Percentiles rank a stretch among this genome's conserved stretches.
Conservation (phyloP, 2,797 vertebrate genomes). For the Enteromius argenteus region DNA sequence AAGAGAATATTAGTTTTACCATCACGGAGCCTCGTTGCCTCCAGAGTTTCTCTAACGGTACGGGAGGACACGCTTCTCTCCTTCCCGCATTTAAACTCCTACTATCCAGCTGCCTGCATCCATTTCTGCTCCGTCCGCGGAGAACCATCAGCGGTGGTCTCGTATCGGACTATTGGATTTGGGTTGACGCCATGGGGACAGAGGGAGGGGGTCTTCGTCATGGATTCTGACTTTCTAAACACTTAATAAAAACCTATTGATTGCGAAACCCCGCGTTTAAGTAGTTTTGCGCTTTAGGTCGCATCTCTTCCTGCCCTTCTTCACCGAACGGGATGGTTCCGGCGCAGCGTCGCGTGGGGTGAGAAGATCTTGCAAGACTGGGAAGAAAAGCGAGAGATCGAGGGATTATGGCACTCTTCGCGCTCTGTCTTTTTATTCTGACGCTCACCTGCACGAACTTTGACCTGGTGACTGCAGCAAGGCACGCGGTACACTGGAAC, state of each 20-base stretch:
- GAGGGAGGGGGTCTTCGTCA: slow-evolving; percentile 62
- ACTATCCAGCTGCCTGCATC: slow-evolving; percentile 20
- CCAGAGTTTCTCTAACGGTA: not conserved
- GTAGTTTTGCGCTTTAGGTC: slow-evolving; percentile 48
- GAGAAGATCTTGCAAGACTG: slow-evolving; percentile 71
- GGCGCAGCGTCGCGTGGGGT: slow-evolving; percentile 73
- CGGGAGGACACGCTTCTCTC: slow-evolving; percentile 5
- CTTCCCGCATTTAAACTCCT: slow-evolving; percentile 40
- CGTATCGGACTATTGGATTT: slow-evolving; percentile 65
- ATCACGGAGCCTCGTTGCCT: slow-evolving; percentile 13
- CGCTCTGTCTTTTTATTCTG: slow-evolving; percentile 78
- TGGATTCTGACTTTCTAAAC: slow-evolving; percentile 73
- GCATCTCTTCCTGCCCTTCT: slow-evolving; percentile 50
- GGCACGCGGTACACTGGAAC: slow-evolving; percentile 95
- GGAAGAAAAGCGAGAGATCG: slow-evolving; percentile 64
- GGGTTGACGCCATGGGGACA: slow-evolving; percentile 59
- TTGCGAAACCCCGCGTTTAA: not conserved
- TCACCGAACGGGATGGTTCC: slow-evolving; percentile 77
- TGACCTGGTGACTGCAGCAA: slow-evolving; percentile 81
- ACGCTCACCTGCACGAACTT: slow-evolving; percentile 81
- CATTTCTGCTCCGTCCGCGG: slow-evolving; percentile 19
- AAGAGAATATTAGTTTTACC: slow-evolving; percentile 25
- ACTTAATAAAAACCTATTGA: slow-evolving; percentile 53
- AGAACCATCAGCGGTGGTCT: slow-evolving; percentile 40
- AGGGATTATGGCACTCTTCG: slow-evolving; percentile 79